These are phyloP conservation scores for Salvelinus fontinalis DNA, from an alignment of 2,113 vertebrate species.

Conservation along the genomic window DNA sequence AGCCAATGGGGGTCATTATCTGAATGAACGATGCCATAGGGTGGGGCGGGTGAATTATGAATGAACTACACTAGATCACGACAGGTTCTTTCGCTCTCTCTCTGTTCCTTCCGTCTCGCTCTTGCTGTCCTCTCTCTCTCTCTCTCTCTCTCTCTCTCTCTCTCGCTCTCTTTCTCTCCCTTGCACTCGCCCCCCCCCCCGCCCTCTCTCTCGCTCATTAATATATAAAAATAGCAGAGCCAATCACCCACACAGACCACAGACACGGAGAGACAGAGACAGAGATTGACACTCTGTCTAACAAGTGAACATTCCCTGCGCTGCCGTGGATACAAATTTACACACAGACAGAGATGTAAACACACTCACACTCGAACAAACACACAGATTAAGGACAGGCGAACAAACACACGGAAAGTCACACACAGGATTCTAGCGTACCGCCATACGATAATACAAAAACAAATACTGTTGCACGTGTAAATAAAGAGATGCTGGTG, in stretches of 20 bases:
- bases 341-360: constrained; percentile 7
- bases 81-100: constrained; percentile 24
- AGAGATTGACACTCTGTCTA: constrained; percentile 35
- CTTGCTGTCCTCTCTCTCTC: not conserved
- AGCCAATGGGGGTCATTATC: constrained; percentile 71
- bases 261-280: not conserved
- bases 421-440: constrained; percentile 53
- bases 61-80: constrained; percentile 67
- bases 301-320: constrained; percentile 45
- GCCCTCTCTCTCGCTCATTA: not conserved
- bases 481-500: not conserved
- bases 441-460: not conserved
- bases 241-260: constrained; percentile 24
- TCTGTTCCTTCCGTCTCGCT: not conserved
- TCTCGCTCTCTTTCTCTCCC: not conserved
- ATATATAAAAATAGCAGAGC: constrained; percentile 2
- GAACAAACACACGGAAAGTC: constrained; percentile 10
- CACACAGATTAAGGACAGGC: not conserved
- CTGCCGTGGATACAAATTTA: constrained; percentile 50
- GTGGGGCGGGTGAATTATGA: constrained; percentile 74
- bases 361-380: not conserved
- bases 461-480: not conserved
- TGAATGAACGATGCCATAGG: constrained; percentile 70
- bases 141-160: not conserved
- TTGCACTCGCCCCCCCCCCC: not conserved